These are phyloP conservation scores for Polyommatus icarus DNA, from an alignment of 2,888 invertebrate species.

Conservation along the genomic window DNA sequence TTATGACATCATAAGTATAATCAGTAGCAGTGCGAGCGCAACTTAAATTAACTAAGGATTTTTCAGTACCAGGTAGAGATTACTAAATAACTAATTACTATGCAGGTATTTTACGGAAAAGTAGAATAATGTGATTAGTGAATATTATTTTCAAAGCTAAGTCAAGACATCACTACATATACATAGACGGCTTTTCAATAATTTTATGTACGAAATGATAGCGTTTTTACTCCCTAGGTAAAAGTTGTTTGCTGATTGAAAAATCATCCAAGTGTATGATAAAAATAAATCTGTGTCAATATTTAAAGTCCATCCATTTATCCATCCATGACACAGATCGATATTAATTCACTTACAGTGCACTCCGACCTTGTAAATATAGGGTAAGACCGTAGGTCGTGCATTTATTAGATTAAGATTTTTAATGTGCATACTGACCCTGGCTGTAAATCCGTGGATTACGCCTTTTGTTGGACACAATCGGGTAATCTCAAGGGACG, in stretches of 20 bases:
- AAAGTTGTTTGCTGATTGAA: neutral
- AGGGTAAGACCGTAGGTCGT: constrained; percentile 24
- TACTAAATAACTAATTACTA: no score
- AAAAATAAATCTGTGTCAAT: constrained; percentile 7
- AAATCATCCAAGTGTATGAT: neutral
- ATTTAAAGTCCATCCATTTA: constrained; percentile 3
- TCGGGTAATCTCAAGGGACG: neutral
- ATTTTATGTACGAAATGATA: no score
- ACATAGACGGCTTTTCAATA: no score
- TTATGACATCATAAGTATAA: neutral
- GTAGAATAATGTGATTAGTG: no score
- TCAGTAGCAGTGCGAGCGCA: neutral
- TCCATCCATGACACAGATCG: neutral
- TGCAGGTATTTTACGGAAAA: no score
- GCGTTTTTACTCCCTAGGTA: no score
- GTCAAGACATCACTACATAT: no score
- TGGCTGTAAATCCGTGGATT: constrained; percentile 8
- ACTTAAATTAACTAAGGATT: no score
- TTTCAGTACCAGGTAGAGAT: no score
- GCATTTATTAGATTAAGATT: constrained; percentile 25
- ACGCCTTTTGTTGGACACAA: neutral
- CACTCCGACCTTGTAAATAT: constrained; percentile 31
- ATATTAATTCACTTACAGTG: constrained; percentile 34
- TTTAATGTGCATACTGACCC: constrained; percentile 22
- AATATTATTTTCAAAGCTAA: no score